These are phyloP conservation scores for Diglossa cyanea DNA, from an alignment of 2,797 vertebrate genomes.

Conservation along the genomic window DNA sequence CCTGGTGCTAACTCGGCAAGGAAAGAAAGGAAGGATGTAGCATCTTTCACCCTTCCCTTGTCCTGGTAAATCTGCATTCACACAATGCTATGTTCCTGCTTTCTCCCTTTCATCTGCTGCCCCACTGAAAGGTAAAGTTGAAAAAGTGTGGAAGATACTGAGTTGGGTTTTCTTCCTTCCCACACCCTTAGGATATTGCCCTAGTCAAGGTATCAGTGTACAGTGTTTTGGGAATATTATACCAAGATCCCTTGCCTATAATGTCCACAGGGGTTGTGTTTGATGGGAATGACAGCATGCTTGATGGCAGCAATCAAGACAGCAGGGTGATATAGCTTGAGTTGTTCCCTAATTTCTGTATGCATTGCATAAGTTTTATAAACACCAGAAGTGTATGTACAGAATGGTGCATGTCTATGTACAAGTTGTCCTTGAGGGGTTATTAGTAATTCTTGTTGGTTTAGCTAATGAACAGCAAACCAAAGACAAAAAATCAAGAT, in stretches of 20 bases:
- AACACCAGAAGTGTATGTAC: not conserved
- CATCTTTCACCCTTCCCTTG: not conserved
- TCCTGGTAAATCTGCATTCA: not conserved
- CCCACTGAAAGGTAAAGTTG: not conserved
- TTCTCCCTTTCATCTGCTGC: not conserved
- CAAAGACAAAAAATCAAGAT: not conserved
- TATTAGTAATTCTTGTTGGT: constrained; percentile 24
- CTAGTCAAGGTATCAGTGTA: not conserved
- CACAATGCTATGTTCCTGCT: not conserved
- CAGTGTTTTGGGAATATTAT: not conserved
- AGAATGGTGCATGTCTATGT: not conserved
- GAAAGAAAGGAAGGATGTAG: not conserved
- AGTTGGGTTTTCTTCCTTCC: not conserved
- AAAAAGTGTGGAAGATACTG: not conserved
- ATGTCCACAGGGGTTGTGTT: not conserved
- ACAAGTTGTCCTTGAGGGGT: not conserved
- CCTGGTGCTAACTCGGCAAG: not conserved
- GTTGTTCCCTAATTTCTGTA: not conserved
- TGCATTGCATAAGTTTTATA: not conserved
- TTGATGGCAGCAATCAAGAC: not conserved
- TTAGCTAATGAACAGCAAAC: constrained; percentile 8
- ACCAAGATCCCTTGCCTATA: not conserved
- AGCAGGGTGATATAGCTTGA: not conserved
- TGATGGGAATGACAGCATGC: not conserved
- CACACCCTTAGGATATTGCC: not conserved